These are phyloP conservation scores for Pelobates fuscus DNA, from an alignment of 2,113 vertebrate species.

Conservation along the genomic window DNA sequence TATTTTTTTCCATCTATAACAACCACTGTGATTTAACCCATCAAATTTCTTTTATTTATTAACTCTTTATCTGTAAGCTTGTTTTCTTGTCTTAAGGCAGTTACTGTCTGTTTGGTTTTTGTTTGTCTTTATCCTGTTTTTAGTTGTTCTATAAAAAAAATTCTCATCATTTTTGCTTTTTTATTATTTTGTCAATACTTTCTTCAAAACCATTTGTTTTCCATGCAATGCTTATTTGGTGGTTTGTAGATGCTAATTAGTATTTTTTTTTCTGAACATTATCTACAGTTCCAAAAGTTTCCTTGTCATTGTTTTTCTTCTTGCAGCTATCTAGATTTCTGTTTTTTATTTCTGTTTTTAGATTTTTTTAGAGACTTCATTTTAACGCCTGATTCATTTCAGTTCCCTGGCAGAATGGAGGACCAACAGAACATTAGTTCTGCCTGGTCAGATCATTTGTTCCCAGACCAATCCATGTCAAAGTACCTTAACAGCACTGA, in stretches of 20 bases:
- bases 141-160: not conserved
- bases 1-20: too few relatives aligned
- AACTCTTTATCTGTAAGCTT: too few relatives aligned
- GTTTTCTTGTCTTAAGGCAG: too few relatives aligned
- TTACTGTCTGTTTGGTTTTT: too few relatives aligned
- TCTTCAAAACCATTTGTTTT: too few relatives aligned
- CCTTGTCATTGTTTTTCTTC: not conserved
- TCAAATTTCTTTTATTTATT: too few relatives aligned
- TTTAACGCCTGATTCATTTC: not conserved
- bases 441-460: slow-evolving; percentile 56
- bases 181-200: not conserved
- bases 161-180: not conserved
- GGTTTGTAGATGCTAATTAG: not conserved
- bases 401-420: slow-evolving; percentile 14
- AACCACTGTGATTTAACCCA: too few relatives aligned
- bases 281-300: not conserved
- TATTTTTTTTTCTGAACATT: not conserved
- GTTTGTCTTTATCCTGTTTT: too few relatives aligned
- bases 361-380: not conserved
- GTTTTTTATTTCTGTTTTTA: not conserved
- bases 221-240: too few relatives aligned
- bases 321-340: not conserved
- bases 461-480: slow-evolving; percentile 51
- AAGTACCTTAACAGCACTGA: slow-evolving; percentile 68
- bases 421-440: slow-evolving; percentile 51